phyloP scores from a whole-genome alignment of 2,888 invertebrate species.

The Tuberolachnus salignus region DNA sequence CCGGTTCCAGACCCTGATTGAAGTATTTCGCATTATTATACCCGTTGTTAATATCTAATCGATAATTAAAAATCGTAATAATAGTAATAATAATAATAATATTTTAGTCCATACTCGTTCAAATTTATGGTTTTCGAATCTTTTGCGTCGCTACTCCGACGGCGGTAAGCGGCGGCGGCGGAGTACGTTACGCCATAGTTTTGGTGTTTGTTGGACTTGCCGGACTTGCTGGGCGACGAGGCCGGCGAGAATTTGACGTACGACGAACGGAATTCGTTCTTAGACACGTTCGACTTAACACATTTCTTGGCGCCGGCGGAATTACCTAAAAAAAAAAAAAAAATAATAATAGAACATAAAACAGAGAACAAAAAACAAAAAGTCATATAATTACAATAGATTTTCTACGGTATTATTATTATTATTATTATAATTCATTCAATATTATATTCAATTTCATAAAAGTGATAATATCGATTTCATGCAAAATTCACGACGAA shows the following conservation, averaged over 20 bases:
- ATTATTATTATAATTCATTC: not conserved
- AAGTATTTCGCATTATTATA: no score
- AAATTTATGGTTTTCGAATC: constrained; percentile 4
- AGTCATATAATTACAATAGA: no score
- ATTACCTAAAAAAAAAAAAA: constrained; percentile 45
- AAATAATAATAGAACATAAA: not conserved
- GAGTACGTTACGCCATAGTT: not conserved
- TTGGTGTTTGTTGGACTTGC: constrained; percentile 30
- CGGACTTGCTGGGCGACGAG: constrained; percentile 29
- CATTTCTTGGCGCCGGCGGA: constrained; percentile 30
- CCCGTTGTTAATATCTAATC: no score
- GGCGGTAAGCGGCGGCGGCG: not conserved
- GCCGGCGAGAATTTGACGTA: constrained; percentile 39
- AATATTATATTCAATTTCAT: not conserved
- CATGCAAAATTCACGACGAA: no score
- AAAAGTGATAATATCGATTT: not conserved
- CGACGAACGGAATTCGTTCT: constrained; percentile 32
- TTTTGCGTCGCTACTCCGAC: constrained; percentile 43
- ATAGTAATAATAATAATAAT: no score
- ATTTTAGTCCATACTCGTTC: constrained; percentile 41
- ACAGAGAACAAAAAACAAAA: no score
- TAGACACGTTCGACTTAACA: constrained; percentile 10
- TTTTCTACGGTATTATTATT: no score
- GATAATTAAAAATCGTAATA: no score
- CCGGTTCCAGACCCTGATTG: no score